Percentiles rank a stretch among this genome's conserved stretches.
Conservation (phyloP, 2,797 vertebrate genomes). For the Sebastes umbrosus region DNA sequence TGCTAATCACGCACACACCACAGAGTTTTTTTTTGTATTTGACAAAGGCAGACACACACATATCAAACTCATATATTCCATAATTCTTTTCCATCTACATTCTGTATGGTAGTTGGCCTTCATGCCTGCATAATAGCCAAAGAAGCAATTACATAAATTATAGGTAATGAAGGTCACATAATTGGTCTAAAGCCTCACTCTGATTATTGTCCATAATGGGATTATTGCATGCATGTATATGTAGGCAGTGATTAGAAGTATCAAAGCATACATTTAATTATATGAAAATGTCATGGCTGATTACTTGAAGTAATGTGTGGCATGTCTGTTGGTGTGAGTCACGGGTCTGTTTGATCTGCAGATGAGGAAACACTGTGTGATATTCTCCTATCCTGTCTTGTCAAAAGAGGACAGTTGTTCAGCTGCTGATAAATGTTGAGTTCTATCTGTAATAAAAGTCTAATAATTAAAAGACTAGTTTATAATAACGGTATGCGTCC, state of each 20-base stretch:
- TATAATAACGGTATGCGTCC: neutral
- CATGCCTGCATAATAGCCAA: neutral
- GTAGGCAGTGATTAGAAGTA: neutral
- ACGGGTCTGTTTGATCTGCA: neutral
- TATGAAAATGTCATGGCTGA: neutral
- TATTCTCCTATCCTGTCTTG: neutral
- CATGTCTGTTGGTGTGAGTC: neutral
- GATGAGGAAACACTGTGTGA: neutral
- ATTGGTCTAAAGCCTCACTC: slow-evolving; percentile 4
- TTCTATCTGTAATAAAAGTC: neutral
- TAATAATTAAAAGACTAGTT: neutral
- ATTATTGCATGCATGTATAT: slow-evolving; percentile 23
- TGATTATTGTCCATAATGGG: slow-evolving; percentile 17
- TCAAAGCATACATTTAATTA: neutral
- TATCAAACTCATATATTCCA: neutral
- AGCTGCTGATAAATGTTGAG: neutral
- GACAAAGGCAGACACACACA: neutral
- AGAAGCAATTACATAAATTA: neutral
- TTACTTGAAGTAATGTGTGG: neutral
- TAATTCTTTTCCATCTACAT: neutral
- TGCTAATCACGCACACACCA: neutral
- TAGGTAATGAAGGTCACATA: neutral
- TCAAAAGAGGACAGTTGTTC: neutral
- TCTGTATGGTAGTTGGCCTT: neutral
- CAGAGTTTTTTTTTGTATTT: neutral